Conservation (phyloP, 2,113 vertebrate genomes). For the Probosciger aterrimus region DNA sequence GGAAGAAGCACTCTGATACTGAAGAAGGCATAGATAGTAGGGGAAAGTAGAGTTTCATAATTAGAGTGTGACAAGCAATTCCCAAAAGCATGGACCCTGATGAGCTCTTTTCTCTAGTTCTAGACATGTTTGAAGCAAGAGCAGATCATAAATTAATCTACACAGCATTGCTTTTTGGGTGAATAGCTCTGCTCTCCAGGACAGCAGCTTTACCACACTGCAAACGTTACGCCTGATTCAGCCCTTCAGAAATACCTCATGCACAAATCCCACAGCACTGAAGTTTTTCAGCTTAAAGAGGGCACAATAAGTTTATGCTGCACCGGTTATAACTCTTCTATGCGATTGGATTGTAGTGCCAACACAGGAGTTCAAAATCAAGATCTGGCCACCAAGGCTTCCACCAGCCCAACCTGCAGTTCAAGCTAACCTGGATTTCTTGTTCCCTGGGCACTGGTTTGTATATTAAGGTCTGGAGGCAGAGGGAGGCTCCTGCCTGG, state of each 20-base stretch:
- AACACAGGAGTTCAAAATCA: not conserved
- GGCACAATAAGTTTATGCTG: not conserved
- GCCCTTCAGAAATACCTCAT: not conserved
- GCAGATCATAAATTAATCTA: not conserved
- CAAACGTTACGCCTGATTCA: not conserved
- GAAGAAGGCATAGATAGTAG: not conserved
- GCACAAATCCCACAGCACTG: not conserved
- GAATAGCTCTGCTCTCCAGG: not conserved
- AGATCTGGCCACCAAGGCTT: not conserved
- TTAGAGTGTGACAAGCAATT: not conserved
- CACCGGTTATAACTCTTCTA: not conserved
- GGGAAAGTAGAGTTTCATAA: not conserved
- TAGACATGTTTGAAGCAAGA: not conserved
- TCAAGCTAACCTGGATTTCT: not conserved
- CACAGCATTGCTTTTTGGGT: not conserved
- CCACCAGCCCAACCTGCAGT: not conserved
- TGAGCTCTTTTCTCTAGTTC: not conserved
- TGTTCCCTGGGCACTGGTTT: rapidly evolving
- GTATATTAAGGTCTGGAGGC: not conserved
- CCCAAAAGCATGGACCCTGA: not conserved
- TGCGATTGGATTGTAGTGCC: not conserved
- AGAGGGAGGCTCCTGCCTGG: not conserved
- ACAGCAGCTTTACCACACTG: not conserved
- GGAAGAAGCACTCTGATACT: not conserved
- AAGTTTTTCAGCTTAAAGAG: not conserved